Evolutionary conservation across 2,888 invertebrate genomes (phyloP), one percentile per base, ranked within the genome.

Genomic region (Ashinkailepas kermadecensis): DNA sequence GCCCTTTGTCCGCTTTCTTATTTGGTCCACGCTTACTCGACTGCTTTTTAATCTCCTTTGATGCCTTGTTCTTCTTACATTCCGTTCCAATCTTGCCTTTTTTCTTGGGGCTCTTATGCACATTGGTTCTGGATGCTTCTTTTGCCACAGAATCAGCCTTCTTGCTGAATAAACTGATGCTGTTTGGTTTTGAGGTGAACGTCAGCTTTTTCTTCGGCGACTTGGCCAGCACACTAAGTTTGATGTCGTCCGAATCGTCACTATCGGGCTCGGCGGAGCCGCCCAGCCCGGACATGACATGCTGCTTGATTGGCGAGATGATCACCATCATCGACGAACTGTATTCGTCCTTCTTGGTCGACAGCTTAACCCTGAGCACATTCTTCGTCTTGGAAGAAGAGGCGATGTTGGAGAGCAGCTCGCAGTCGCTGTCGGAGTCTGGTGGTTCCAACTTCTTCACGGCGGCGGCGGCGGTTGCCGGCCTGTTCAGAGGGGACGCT

Each of bases 151-250:
- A 54, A 21, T 62, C 81, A 59, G 79, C 64, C 59, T 79, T 23
- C 64, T 18, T 57, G 62, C 79, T 65, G 56, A 81, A 59, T 39
- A 84, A 57, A 39, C 1, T 39, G 39, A 39, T 39, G 39, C 39
- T 39, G 39, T 39, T 39, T 39, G 39, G 39, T 4, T 39, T 39
- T 39, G 39, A 39, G 39, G 39, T 39, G 85, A 92, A 92, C 74
- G 97, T 89, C 85, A 97, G 91, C 87, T 96, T 95, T 87, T 95
- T 95, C 84, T 97, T 90, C 83, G 94, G 95, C 89, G 95, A 92
- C 88, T 93, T 92, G 85, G 95, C 95, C 89, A 97, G 97, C 87
- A 93, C 92, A 86, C 94, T 93, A 86, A 98, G 89, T 83, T 93
- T 92, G 85, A 93, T 94, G 85, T 90, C 89, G 81, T 90, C 89